Evolutionary conservation across 2,113 vertebrate genomes (phyloP), one percentile per base, ranked within the genome.

Genomic region (Gambusia holbrooki): DNA sequence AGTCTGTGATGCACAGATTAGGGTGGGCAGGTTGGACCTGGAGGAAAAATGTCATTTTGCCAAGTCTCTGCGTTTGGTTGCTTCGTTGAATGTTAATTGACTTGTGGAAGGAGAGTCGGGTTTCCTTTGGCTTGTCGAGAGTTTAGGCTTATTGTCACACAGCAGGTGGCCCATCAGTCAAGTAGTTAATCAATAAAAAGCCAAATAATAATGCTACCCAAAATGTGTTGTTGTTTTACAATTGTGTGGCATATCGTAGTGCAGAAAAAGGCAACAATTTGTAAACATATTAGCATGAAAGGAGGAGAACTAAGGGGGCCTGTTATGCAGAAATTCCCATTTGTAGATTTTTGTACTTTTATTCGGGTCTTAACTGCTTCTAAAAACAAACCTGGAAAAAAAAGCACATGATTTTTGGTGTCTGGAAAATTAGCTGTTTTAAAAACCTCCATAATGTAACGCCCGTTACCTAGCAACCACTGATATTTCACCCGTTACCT

Each of bases 141-240:
- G 61, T 22, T 74, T 69, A 78, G 27, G 28, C 62, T 65, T 37
- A 61, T 64, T 62, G 30, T 60, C 48, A 65, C 22, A 76, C 27
- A 60, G 51, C 76, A 81, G 79, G 54, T 82, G 73, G 69, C 66
- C 79, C 62, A 83, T 73, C 70, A 72, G 63, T 61, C 54, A 68
- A 8, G 5, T 72, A 71, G 30, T 69, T 35, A 62, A 29, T 72
- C 79, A 71, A 62, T 79, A 60, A 67, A 35, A 22, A 64, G 32
- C 35, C 45, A 64, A 25, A 62, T 13, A 62, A 17, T 42, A n/a
- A 71, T 42, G 45, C 69, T 61, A 30, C 58, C 45, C 54, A 28
- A 27, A 29, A 14, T 73, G 29, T 32, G 3, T 48, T 51, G 30
- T 2, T n/a, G 29, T 35, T 71, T 29, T 48, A 3, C 30, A 30